phyloP scores from a whole-genome alignment of 2,797 vertebrate species.

The Cryptoblepharus egeriae region DNA sequence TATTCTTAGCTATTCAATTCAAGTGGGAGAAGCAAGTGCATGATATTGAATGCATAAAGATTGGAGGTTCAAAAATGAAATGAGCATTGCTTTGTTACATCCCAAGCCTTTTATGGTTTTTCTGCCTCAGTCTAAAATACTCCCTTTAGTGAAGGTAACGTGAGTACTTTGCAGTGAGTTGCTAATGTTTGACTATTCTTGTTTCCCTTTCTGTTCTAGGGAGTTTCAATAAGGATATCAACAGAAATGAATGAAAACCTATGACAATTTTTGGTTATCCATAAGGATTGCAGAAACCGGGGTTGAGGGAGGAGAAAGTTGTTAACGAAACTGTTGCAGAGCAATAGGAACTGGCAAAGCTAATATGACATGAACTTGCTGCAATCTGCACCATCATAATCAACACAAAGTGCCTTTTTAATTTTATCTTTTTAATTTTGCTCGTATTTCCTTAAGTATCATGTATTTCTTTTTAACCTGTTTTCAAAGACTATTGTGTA shows the following conservation, averaged over 20 bases:
- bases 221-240: conserved; percentile 74
- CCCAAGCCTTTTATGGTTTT: not conserved
- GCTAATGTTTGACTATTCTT: conserved; percentile 27
- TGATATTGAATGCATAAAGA: too few species aligned
- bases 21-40: too few species aligned
- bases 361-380: not conserved
- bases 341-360: conserved; percentile 6
- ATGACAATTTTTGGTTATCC: conserved; percentile 55
- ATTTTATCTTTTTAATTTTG: not conserved
- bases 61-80: not conserved
- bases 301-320: not conserved
- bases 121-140: not conserved
- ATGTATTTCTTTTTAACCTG: conserved; percentile 9
- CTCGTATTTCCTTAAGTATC: not conserved
- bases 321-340: conserved; percentile 39
- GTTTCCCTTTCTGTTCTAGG: conserved; percentile 63
- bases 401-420: conserved; percentile 14
- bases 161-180: not conserved
- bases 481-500: conserved; percentile 28
- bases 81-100: too few species aligned
- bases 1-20: too few species aligned
- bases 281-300: conserved; percentile 22
- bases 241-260: conserved; percentile 76
- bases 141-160: not conserved
- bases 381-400: not conserved